These are phyloP conservation scores for Stictocephala bisonia DNA, from an alignment of 2,888 invertebrate species.

Conservation along the genomic window DNA sequence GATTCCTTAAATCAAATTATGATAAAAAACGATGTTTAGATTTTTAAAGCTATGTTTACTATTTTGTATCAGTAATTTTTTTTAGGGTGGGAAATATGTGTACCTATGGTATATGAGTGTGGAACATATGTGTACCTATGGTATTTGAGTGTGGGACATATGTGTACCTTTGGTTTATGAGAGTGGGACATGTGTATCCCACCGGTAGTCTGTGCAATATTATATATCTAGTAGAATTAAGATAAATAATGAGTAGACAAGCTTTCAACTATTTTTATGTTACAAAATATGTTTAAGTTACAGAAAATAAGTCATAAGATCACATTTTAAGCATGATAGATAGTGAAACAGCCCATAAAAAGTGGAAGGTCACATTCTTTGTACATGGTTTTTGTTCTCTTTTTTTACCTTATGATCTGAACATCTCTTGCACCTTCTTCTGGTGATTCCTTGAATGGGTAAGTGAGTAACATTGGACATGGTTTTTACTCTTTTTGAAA, in stretches of 20 bases:
- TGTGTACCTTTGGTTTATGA: neutral
- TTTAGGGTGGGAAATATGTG: neutral
- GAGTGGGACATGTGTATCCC: neutral
- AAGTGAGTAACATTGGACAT: conserved; percentile 40
- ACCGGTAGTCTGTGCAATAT: neutral
- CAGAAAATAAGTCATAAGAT: neutral
- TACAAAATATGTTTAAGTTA: neutral
- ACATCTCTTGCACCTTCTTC: conserved; percentile 45
- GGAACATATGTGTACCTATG: too few species aligned
- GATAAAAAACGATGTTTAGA: neutral
- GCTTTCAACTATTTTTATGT: neutral
- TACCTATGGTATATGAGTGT: too few species aligned
- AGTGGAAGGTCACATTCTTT: conserved; percentile 31
- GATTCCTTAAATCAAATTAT: neutral
- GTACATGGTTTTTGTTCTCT: conserved; percentile 38
- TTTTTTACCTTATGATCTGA: conserved; percentile 8
- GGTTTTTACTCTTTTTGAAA: conserved; percentile 38
- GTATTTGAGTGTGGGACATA: too few species aligned
- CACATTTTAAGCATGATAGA: too few species aligned
- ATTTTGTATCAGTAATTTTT: neutral
- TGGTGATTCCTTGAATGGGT: conserved; percentile 43
- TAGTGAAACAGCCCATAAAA: conserved; percentile 31
- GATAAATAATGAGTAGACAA: neutral
- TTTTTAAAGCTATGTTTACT: neutral
- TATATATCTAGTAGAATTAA: neutral